These are phyloP conservation scores for Anas platyrhynchos DNA, from an alignment of 2,113 vertebrate genomes.

Conservation along the genomic window DNA sequence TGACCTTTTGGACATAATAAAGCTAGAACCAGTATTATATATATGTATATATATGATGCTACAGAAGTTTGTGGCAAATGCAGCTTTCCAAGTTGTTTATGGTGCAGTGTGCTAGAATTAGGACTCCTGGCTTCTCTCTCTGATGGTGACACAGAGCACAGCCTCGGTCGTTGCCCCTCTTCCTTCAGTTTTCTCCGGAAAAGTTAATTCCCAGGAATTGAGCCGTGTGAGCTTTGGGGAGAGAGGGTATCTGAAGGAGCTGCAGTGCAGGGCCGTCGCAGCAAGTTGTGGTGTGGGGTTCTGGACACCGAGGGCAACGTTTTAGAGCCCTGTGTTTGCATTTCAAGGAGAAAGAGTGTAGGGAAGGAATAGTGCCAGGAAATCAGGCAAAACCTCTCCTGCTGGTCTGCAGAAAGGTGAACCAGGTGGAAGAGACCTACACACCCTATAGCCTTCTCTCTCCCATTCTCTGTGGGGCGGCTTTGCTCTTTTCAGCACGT, in stretches of 20 bases:
- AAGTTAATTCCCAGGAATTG: neutral
- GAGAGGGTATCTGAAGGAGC: neutral
- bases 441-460: neutral
- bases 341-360: neutral
- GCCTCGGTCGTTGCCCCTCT: accelerated
- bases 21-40: neutral
- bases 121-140: neutral
- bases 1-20: neutral
- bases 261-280: neutral
- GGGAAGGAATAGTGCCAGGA: neutral
- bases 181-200: neutral
- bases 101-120: neutral
- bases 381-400: neutral
- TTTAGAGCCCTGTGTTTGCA: neutral
- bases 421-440: neutral
- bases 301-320: neutral
- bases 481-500: neutral
- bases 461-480: accelerated
- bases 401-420: neutral
- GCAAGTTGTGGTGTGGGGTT: neutral
- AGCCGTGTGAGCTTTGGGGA: neutral
- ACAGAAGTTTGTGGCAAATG: neutral
- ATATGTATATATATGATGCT: neutral
- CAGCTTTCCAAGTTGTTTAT: neutral
- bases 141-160: neutral